Evolutionary conservation across 2,113 vertebrate genomes (phyloP).

Genomic region (Etia nguti): DNA sequence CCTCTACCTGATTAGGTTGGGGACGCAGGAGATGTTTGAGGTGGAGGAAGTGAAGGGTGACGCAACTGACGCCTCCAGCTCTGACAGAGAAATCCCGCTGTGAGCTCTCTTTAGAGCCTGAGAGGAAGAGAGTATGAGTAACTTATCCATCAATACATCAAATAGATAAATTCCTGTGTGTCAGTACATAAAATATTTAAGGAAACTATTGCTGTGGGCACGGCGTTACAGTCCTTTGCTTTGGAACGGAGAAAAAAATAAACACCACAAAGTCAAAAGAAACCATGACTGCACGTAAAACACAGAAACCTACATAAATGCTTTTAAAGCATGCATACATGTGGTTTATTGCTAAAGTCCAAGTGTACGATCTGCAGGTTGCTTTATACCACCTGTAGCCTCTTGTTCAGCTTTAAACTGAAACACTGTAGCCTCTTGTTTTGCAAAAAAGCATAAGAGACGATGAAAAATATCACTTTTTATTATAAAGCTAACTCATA

Average conservation of each 20-base stretch:
- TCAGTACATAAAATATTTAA: neutral
- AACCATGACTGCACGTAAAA: neutral
- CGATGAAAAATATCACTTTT: neutral
- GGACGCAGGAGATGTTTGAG: conserved; percentile 93
- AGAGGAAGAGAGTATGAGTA: neutral
- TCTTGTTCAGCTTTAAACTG: neutral
- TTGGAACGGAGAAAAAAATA: neutral
- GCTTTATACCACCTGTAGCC: neutral
- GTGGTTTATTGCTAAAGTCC: neutral
- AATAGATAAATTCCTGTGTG: neutral
- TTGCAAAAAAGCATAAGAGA: neutral
- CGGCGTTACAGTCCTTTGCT: neutral
- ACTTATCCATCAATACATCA: neutral
- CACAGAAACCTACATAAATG: neutral
- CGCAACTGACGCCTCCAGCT: conserved; percentile 94
- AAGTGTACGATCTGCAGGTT: neutral
- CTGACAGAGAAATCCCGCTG: conserved; percentile 93
- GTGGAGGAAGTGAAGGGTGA: conserved; percentile 95
- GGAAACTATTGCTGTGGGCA: neutral
- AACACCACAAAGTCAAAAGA: neutral
- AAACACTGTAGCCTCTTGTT: neutral
- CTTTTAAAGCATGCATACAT: neutral
- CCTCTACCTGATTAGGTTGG: conserved; percentile 90
- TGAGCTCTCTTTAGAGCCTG: conserved; percentile 96
- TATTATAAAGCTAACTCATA: neutral